Conservation (phyloP, 2,113 vertebrate genomes). For the Gymnobelideus leadbeateri region DNA sequence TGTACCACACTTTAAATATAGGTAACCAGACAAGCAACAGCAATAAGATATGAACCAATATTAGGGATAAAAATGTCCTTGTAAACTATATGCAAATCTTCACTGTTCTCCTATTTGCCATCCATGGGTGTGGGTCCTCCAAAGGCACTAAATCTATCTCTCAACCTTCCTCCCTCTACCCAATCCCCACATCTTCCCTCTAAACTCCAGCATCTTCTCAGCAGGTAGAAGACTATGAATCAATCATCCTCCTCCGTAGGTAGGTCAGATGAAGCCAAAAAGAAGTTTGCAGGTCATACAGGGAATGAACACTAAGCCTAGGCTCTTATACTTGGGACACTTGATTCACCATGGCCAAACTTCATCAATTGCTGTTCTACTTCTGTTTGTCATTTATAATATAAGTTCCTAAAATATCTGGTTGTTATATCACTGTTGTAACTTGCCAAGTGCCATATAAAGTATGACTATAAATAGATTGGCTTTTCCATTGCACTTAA, state of each 20-base stretch:
- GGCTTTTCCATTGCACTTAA: neutral
- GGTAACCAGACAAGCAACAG: neutral
- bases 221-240: neutral
- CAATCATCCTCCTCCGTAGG: neutral
- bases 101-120: neutral
- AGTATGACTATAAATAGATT: slow-evolving; percentile 1
- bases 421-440: neutral
- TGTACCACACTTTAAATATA: neutral
- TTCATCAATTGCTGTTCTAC: neutral
- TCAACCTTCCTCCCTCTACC: neutral
- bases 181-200: neutral
- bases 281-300: neutral
- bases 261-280: neutral
- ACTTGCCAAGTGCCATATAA: neutral
- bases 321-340: neutral
- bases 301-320: neutral
- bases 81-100: neutral
- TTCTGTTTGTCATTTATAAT: neutral
- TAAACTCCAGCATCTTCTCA: neutral
- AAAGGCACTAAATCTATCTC: neutral
- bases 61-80: neutral
- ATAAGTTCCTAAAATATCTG: neutral
- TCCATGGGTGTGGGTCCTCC: neutral
- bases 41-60: neutral
- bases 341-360: neutral